Evolutionary conservation across 2,888 invertebrate genomes (phyloP).

Genomic region (Eristalis arbustorum): DNA sequence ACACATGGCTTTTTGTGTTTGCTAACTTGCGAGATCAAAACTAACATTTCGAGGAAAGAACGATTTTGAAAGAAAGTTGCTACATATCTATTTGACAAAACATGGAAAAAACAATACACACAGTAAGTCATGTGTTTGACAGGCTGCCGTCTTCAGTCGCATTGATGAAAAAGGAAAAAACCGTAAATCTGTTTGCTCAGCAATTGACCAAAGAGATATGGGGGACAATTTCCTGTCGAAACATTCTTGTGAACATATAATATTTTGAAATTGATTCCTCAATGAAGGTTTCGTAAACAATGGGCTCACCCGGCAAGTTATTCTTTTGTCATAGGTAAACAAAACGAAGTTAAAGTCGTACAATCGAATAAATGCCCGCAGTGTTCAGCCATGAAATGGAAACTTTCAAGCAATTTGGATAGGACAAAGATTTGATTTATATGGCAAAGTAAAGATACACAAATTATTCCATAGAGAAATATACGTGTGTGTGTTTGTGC

Average conservation of each 20-base stretch:
- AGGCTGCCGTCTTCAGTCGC: conserved; percentile 46
- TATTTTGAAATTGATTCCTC: conserved; percentile 63
- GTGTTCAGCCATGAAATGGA: background rate
- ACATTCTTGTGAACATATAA: conserved; percentile 60
- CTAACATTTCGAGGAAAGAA: background rate
- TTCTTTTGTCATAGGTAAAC: conserved; percentile 48
- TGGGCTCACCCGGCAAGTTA: conserved; percentile 22
- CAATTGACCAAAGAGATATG: conserved; percentile 46
- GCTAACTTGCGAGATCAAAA: conserved; percentile 31
- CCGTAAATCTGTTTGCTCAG: conserved; percentile 38
- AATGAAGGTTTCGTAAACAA: conserved; percentile 61
- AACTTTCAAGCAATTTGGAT: conserved; percentile 31
- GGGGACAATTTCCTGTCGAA: conserved; percentile 67
- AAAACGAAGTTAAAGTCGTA: conserved; percentile 53
- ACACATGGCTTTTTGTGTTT: conserved; percentile 65
- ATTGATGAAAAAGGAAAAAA: conserved; percentile 13
- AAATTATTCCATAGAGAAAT: conserved; percentile 65
- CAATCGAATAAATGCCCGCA: conserved; percentile 59
- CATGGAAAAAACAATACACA: conserved; percentile 4
- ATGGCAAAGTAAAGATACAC: conserved; percentile 42
- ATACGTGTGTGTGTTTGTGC: background rate
- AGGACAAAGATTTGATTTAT: conserved; percentile 53
- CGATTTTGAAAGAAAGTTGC: background rate
- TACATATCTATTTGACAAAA: background rate
- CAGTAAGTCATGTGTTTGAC: conserved; percentile 47